These are phyloP conservation scores for Heliconius hewitsoni DNA, from an alignment of 1,140 invertebrate species.

Conservation along the genomic window DNA sequence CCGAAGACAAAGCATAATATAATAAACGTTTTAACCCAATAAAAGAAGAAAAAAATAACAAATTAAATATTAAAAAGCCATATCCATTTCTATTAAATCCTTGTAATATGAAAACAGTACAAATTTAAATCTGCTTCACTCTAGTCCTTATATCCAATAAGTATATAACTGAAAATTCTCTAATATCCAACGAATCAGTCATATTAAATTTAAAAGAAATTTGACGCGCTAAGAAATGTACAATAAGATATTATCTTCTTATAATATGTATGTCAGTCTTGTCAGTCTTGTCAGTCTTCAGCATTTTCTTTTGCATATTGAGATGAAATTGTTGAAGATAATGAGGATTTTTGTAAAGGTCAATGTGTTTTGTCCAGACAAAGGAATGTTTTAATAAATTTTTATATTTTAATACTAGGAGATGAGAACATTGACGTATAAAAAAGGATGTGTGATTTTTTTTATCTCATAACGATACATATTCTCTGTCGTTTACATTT, in stretches of 20 bases:
- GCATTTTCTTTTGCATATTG: constrained; percentile 33
- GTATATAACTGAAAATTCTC: constrained; percentile 18
- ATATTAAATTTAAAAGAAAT: constrained; percentile 22
- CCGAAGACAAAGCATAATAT: no score
- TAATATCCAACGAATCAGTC: background rate
- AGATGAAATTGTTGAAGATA: constrained; percentile 23
- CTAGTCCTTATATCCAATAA: constrained; percentile 7
- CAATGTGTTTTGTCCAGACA: background rate
- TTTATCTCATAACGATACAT: background rate
- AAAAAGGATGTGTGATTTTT: background rate
- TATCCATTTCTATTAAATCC: background rate
- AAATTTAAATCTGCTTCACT: constrained; percentile 9
- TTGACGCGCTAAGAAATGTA: constrained; percentile 43
- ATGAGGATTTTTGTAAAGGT: constrained; percentile 20
- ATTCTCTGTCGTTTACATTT: no score
- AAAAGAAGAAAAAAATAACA: background rate
- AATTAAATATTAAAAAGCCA: background rate
- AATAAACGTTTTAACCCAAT: no score
- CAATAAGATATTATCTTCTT: constrained; percentile 37
- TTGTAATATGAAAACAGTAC: background rate
- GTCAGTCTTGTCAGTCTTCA: constrained; percentile 9
- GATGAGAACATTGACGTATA: background rate
- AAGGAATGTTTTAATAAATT: background rate
- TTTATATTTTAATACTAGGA: background rate
- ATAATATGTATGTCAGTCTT: constrained; percentile 35